Base-by-base conservation (phyloP, 2,888 invertebrate genomes). In the Rhagophthalmus giganteus region DNA sequence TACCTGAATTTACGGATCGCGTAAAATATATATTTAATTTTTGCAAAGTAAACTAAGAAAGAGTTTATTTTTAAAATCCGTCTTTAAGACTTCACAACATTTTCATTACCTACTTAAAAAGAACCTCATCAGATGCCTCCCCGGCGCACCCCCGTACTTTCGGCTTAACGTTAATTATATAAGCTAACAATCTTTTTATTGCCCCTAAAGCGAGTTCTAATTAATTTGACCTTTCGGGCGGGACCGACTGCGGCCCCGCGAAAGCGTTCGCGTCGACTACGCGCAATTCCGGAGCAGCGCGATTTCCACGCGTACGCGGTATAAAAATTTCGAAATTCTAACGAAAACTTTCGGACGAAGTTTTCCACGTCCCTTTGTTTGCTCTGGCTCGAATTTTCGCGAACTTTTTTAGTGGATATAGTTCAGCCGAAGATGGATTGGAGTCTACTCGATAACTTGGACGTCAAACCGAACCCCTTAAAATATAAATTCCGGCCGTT, bases 401-500 rank as follows among this genome's bases (percentile, higher is more conserved):
- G 14, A 46, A 51, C 33, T 30, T 52, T 52, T 52, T 52, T 41
- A 31, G 47, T 38, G 40, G 39, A 52, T 40, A 40, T 46, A 46
- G 46, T 54, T 54, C 49, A 49, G 42, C 31, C 15, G 49, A 54
- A 53, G 53, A 53, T 46, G 47, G 54, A 57, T 54, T 37, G 57
- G 40, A 39, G 44, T 39, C 45, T 51, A 58, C 57, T 57, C 56
- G 55, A 58, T 61, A 62, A 62, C 59, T 55, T 48, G 15, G 49
- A 57, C 61, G 61, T 62, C 62, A 60, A 64, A 62, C 56, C 51
- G 57, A 57, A 53, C 55, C 60, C 57, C 45, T 57, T 58, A 63
- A 64, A 62, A 61, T 62, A 66, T 66, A 66, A 65, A 66, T 65
- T 65, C 60, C 42, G 41, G 44, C 45, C 48, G 54, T 34, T 44